Base-by-base conservation (phyloP, 2,888 invertebrate genomes). In the Pogonocherus hispidulus region DNA sequence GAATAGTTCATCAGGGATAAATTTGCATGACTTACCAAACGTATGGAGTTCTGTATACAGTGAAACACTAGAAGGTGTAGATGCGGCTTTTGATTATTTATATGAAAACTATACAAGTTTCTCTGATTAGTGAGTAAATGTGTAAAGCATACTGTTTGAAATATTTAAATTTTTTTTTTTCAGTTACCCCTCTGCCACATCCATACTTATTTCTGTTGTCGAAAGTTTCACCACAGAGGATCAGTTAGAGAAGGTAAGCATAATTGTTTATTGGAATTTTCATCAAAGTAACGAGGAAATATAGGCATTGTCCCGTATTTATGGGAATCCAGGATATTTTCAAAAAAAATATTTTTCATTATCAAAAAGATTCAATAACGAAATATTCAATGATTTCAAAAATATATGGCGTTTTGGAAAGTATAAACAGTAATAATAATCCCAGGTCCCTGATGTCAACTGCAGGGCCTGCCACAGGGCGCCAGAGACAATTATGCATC, bases 41-140 rank as follows among this genome's bases (percentile, higher is more conserved):
- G 88, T 86, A 54, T 79, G 89, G 75, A 68, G 83, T 0, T 86
- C 88, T 4, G 87, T 90, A 0, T 85, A 90, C 37, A 80, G 86
- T 0, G 86, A 88, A 64, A 90, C 89, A 75, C 86, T 88, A 52
- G 86, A 85, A 70, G 91, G 90, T 52, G 86, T 90, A 0, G 63
- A 83, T 4, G 69, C 85, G 0, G 88, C 88, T 6, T 80, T 90
- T 1, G 83, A 86, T 1, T 91, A 91, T 78, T 77, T 91, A 0
- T 69, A 79, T 0, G 68, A 78, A 0, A 82, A 88, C 37, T 86
- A 86, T 57, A 70, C 79, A 8, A 82, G 79, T 23, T 82, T 88
- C 82, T 82, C 73, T n/a, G 23, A 63, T 4, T 71, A 71, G 79
- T 80, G 64, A 75, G 75, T 76, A 32, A 51, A 52, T 14, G 2